phyloP scores from a whole-genome alignment of 2,797 vertebrate species.

The Nyctibius grandis region DNA sequence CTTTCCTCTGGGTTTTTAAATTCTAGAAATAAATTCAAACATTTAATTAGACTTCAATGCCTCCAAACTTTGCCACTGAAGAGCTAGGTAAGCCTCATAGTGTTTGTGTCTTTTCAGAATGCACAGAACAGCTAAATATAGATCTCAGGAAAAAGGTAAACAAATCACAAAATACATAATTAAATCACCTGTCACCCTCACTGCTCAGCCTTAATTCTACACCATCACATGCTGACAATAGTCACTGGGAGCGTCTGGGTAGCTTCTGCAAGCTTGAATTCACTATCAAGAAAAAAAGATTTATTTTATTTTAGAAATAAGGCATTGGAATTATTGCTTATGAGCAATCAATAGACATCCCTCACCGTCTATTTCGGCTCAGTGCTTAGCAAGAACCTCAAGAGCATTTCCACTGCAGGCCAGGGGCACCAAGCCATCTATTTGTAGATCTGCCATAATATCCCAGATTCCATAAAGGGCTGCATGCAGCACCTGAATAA shows the following conservation, averaged over 20 bases:
- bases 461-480: background rate
- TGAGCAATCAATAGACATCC: background rate
- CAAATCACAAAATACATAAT: background rate
- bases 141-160: background rate
- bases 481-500: background rate
- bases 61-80: background rate
- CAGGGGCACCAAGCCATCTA: background rate
- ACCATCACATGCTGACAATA: background rate
- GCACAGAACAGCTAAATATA: background rate
- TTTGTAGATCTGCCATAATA: background rate
- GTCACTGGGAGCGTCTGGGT: background rate
- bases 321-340: background rate
- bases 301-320: background rate
- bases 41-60: background rate
- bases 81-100: background rate
- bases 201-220: background rate
- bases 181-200: no score
- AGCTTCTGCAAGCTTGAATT: background rate
- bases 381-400: background rate
- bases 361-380: background rate
- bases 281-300: background rate
- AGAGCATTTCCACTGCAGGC: background rate
- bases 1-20: background rate
- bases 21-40: background rate
- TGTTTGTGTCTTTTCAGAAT: background rate